Conservation (phyloP, 2,888 invertebrate genomes). For the Drosophila pegasa region DNA sequence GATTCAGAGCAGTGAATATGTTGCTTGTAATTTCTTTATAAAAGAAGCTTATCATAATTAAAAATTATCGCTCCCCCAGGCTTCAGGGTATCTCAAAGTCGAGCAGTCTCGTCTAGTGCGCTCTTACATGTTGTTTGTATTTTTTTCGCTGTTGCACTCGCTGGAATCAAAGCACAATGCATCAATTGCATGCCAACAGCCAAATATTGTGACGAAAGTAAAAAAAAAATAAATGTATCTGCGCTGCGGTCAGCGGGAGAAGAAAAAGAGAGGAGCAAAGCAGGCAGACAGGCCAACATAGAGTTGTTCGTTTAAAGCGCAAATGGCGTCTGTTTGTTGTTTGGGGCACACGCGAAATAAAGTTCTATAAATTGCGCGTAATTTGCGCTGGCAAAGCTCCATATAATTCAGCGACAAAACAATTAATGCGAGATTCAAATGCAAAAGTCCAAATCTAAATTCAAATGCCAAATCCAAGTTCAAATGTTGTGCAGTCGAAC, state of each 20-base stretch:
- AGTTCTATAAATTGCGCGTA: slow-evolving; percentile 66
- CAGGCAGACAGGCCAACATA: slow-evolving; percentile 22
- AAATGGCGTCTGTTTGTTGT: slow-evolving; percentile 26
- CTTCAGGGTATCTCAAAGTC: too few relatives aligned
- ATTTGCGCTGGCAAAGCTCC: slow-evolving; percentile 28
- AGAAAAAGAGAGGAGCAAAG: not conserved
- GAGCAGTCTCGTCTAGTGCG: too few relatives aligned
- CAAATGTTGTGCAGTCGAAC: slow-evolving; percentile 40
- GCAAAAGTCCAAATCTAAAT: slow-evolving; percentile 21
- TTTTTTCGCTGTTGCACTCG: too few relatives aligned
- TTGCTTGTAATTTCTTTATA: too few relatives aligned
- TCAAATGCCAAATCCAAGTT: slow-evolving; percentile 23
- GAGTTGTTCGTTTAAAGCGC: slow-evolving; percentile 41
- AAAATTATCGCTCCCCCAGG: too few relatives aligned
- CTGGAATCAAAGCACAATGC: slow-evolving; percentile 18
- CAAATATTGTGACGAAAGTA: not conserved
- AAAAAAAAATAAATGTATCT: not conserved
- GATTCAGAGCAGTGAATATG: too few relatives aligned
- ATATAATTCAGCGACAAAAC: slow-evolving; percentile 60
- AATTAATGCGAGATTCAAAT: slow-evolving; percentile 55
- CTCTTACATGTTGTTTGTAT: too few relatives aligned
- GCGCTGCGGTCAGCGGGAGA: slow-evolving; percentile 26
- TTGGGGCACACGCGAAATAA: slow-evolving; percentile 48
- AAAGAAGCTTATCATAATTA: too few relatives aligned
- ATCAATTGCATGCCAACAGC: slow-evolving; percentile 20